phyloP scores from a whole-genome alignment of 2,797 vertebrate genomes.

The Epinephelus malabaricus region DNA sequence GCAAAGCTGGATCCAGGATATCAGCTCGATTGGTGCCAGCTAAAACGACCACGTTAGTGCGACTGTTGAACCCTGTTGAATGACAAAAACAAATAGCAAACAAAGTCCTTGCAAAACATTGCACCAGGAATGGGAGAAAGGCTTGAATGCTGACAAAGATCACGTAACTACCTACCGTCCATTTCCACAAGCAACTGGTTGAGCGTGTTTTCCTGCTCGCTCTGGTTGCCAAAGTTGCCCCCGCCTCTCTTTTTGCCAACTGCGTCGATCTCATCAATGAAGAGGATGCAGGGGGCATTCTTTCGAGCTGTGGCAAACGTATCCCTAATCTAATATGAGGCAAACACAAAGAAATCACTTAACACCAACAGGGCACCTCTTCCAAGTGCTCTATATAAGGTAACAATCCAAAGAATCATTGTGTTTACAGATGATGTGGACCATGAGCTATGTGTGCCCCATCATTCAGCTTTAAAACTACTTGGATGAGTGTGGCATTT shows the following conservation, averaged over 20 bases:
- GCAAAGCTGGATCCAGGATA: conserved; percentile 86
- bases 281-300: conserved; percentile 90
- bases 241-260: conserved; percentile 85
- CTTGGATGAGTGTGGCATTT: background rate
- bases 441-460: background rate
- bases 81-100: background rate
- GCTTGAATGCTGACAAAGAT: background rate
- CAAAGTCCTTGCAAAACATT: background rate
- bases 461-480: conserved; percentile 9
- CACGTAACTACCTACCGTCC: conserved; percentile 79
- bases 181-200: conserved; percentile 90
- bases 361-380: no score
- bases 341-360: background rate
- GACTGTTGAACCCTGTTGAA: conserved; percentile 87
- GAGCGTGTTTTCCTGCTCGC: conserved; percentile 89
- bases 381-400: background rate
- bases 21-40: conserved; percentile 88
- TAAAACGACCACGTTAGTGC: conserved; percentile 85
- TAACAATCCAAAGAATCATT: conserved; percentile 2
- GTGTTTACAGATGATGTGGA: conserved; percentile 20
- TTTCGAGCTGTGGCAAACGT: conserved; percentile 86
- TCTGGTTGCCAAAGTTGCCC: conserved; percentile 82
- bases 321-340: conserved; percentile 81
- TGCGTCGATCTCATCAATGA: conserved; percentile 91
- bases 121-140: background rate